A percentile compares a stretch with the other conserved stretches of the same genome.
phyloP scores from a whole-genome alignment of 1,140 invertebrate species.

The Planococcus citri region DNA sequence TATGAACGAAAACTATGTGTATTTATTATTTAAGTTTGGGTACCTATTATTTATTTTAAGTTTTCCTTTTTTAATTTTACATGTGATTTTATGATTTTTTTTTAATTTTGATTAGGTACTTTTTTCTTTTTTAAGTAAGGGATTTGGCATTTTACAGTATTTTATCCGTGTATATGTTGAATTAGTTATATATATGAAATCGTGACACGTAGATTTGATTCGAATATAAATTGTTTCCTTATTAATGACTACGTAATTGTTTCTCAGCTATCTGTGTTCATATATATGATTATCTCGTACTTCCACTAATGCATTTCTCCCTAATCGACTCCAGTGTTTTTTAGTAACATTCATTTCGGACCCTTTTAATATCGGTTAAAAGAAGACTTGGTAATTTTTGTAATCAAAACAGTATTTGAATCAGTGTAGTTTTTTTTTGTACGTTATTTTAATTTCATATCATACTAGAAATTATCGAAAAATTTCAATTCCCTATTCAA shows the following conservation, averaged over 20 bases:
- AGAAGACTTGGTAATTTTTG: not conserved
- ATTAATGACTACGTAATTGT: not conserved
- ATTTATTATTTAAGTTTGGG: constrained; percentile 20
- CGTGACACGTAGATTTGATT: not conserved
- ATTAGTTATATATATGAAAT: constrained; percentile 13
- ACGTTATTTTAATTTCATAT: too few relatives aligned
- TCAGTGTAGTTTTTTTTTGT: not conserved
- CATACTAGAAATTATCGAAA: too few relatives aligned
- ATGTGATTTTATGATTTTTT: constrained; percentile 20
- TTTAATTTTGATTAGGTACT: constrained; percentile 15
- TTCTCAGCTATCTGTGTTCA: not conserved
- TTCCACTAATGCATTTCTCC: not conserved
- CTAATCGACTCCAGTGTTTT: not conserved
- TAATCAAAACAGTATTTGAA: constrained; percentile 2
- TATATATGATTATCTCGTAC: not conserved
- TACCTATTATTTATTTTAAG: constrained; percentile 14
- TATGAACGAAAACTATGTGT: constrained; percentile 17
- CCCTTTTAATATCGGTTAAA: not conserved
- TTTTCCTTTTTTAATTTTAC: constrained; percentile 18
- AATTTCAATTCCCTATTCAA: not conserved
- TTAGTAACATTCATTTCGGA: not conserved
- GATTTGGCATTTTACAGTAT: constrained; percentile 20
- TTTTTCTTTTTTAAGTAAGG: constrained; percentile 15
- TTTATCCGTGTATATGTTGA: constrained; percentile 5
- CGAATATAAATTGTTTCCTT: not conserved